Base-by-base conservation (phyloP, 2,113 vertebrate genomes). In the Istiophorus platypterus region DNA sequence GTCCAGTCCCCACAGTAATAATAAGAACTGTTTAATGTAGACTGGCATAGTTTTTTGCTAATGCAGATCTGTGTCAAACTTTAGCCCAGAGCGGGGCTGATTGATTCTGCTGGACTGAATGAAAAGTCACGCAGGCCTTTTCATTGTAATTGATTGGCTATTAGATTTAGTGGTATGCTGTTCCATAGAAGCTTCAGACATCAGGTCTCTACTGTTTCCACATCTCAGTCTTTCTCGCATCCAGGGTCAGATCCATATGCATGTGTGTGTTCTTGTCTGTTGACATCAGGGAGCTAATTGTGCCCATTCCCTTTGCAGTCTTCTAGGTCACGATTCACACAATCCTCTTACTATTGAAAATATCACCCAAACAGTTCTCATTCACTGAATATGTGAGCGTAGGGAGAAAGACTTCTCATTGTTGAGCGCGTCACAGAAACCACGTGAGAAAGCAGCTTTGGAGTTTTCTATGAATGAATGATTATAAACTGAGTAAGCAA, bases 51-150 rank as follows among this genome's bases (percentile, higher is more conserved):
- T 68, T 62, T 81, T 78, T 72, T 14, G 52, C 51, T 80, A 65
- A 80, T 7, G 12, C 73, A 49, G 80, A 82, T 85, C 47, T 88
- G 82, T 86, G 89, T 94, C 91, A 75, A 61, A 29, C 54, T 3
- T 70, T 75, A 76, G 88, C 88, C 89, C 64, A 20, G 24, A 86
- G 89, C 78, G 58, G 37, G n/a, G 39, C 31, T 12, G 15, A 92
- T 91, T 47, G 80, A 92, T 89, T 59, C 42, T 24, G 47, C 31
- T 34, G 62, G 59, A 72, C 78, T 42, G 31, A 54, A 85, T 76
- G 79, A 72, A 82, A 66, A 84, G 61, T 59, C 68, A 76, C 74
- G 81, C 77, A 63, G 84, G 90, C 84, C 86, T 91, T 90, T 92
- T 86, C 87, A 73, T 15, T 26, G 41, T 26, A 11, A 70, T 77